These are phyloP conservation scores for Antheraea yamamai DNA, from an alignment of 2,888 invertebrate genomes.

Conservation along the genomic window DNA sequence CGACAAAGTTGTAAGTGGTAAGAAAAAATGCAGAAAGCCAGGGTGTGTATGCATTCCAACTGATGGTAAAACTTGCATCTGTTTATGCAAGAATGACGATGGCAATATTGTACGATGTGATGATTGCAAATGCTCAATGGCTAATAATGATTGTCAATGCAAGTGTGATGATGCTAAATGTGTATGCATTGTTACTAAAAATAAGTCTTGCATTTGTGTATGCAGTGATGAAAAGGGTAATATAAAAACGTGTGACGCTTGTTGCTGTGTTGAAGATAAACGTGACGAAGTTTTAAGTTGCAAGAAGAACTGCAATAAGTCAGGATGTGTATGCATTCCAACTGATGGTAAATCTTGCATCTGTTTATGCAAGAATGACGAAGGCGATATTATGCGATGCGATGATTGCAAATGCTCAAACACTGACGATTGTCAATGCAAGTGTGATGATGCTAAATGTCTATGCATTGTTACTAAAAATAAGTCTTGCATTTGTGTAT, in stretches of 20 bases:
- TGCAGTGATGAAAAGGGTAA: slow-evolving; percentile 22
- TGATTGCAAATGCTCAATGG: slow-evolving; percentile 37
- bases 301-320: slow-evolving; percentile 26
- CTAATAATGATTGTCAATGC: slow-evolving; percentile 40
- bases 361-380: slow-evolving; percentile 30
- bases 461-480: slow-evolving; percentile 17
- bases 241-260: slow-evolving; percentile 19
- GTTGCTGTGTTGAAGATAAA: slow-evolving; percentile 15
- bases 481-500: slow-evolving; percentile 27
- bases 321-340: slow-evolving; percentile 30
- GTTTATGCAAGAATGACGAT: slow-evolving; percentile 36
- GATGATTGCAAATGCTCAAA: slow-evolving; percentile 33
- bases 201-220: slow-evolving; percentile 29
- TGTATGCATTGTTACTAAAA: slow-evolving; percentile 40
- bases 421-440: slow-evolving; percentile 18
- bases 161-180: slow-evolving; percentile 43
- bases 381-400: slow-evolving; percentile 33
- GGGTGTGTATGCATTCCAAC: slow-evolving; percentile 41
- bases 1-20: slow-evolving; percentile 17
- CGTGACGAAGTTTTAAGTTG: neutral
- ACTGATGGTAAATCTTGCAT: slow-evolving; percentile 32
- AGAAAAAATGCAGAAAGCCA: slow-evolving; percentile 38
- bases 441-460: slow-evolving; percentile 20
- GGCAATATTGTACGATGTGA: slow-evolving; percentile 37
- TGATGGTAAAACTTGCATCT: slow-evolving; percentile 40